A percentile compares a stretch with the other conserved stretches of the same genome.
Evolutionary conservation across 2,113 vertebrate species (phyloP).

Genomic region (Apaloderma vittatum): DNA sequence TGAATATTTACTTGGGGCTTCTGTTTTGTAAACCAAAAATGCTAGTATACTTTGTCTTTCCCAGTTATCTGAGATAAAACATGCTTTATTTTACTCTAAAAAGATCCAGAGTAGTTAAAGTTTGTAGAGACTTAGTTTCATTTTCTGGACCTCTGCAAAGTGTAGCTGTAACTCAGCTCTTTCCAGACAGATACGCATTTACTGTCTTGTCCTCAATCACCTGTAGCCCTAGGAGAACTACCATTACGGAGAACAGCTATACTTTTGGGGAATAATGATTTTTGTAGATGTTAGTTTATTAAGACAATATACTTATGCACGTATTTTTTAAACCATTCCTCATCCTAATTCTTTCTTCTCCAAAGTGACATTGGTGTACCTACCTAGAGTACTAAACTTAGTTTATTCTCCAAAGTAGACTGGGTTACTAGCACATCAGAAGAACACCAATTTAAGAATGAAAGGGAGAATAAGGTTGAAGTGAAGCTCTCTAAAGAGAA

Average conservation of each 20-base stretch:
- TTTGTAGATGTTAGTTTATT: neutral
- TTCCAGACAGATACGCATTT: neutral
- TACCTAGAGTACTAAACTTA: conserved; percentile 54
- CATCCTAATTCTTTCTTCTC: neutral
- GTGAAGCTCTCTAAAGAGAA: neutral
- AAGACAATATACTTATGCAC: neutral
- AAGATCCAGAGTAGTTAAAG: neutral
- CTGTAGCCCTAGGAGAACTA: neutral
- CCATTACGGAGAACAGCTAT: neutral
- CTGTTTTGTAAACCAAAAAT: neutral
- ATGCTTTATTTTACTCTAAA: neutral
- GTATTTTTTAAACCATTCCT: neutral
- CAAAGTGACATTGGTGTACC: neutral
- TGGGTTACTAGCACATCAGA: conserved; percentile 5
- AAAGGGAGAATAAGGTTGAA: neutral
- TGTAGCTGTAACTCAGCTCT: neutral
- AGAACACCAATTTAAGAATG: neutral
- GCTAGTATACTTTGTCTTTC: neutral
- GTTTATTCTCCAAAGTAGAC: conserved; percentile 65
- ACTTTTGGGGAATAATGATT: neutral
- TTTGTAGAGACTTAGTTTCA: neutral
- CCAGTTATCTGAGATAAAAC: neutral
- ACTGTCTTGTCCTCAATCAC: neutral
- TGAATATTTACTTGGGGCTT: neutral
- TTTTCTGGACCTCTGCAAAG: neutral